Conservation (phyloP, 2,797 vertebrate species). For the Sebastes baramenuke region DNA sequence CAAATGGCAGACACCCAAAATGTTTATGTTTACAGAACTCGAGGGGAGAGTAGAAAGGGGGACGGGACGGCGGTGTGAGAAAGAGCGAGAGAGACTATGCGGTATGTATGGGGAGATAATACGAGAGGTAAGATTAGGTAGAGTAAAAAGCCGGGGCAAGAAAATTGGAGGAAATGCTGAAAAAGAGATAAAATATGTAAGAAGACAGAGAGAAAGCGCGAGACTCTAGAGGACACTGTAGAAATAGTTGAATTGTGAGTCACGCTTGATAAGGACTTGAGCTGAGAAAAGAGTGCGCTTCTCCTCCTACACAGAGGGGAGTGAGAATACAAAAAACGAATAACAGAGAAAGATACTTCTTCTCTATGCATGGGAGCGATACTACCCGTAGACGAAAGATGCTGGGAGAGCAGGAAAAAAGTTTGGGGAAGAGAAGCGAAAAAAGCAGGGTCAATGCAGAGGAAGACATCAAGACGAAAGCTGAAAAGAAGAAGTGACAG, state of each 20-base stretch:
- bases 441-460: slow-evolving; percentile 19
- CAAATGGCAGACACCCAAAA: slow-evolving; percentile 70
- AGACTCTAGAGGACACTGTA: slow-evolving; percentile 47
- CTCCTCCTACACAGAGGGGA: slow-evolving; percentile 48
- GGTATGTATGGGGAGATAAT: slow-evolving; percentile 36
- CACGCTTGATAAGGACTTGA: slow-evolving; percentile 64
- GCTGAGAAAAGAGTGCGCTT: slow-evolving; percentile 36
- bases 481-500: slow-evolving; percentile 21
- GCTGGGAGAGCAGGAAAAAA: slow-evolving; percentile 1
- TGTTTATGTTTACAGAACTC: slow-evolving; percentile 71
- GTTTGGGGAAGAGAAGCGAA: slow-evolving; percentile 16
- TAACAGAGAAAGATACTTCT: slow-evolving; percentile 30
- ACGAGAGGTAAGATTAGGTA: slow-evolving; percentile 60
- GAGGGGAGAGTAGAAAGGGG: slow-evolving; percentile 26
- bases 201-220: slow-evolving; percentile 32
- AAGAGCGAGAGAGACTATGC: slow-evolving; percentile 4
- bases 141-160: slow-evolving; percentile 41
- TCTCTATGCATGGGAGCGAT: slow-evolving; percentile 25
- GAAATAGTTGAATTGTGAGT: slow-evolving; percentile 69
- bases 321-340: slow-evolving; percentile 22
- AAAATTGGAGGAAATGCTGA: slow-evolving; percentile 51
- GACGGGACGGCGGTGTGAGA: slow-evolving; percentile 14
- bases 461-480: slow-evolving; percentile 29
- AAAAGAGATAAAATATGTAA: slow-evolving; percentile 61
- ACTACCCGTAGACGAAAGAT: slow-evolving; percentile 9